Base-by-base conservation (phyloP, 2,888 invertebrate genomes). In the Agapostemon virescens region DNA sequence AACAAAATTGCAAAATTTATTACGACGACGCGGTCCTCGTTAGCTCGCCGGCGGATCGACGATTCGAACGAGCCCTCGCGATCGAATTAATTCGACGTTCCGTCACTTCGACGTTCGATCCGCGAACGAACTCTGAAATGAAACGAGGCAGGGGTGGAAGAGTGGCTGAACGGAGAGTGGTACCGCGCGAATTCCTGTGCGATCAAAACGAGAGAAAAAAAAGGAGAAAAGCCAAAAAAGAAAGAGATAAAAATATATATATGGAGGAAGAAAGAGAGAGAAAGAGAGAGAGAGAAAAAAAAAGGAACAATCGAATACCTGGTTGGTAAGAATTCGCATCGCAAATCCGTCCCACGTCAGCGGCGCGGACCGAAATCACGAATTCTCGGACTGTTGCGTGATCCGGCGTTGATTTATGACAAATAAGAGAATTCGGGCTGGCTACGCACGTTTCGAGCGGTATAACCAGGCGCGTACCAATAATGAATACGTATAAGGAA, bases 401-500 rank as follows among this genome's bases (percentile, higher is more conserved):
- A 87, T 85, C 85, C 82, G 86, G 78, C 87, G 86, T 89, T 90
- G 90, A 90, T 90, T 89, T 90, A 90, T 90, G 89, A 90, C 90
- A 90, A 90, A 90, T 89, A 90, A 90, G 89, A 90, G 85, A 88
- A 88, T 87, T 87, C 88, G 87, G 86, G 83, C 85, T 84, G 84
- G 87, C 84, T 83, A 86, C 85, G 86, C 85, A 89, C 87, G 88
- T 87, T 88, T 89, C 89, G 86, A 89, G 87, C 88, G 89, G 86
- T 86, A 88, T 84, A 89, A 88, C 89, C 88, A 87, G 86, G 86
- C 89, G 89, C 89, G 90, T 89, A 88, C 87, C 88, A 89, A 91
- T 90, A 90, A 91, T 90, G 91, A 90, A 91, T 91, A 90, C 90
- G 89, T 90, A 90, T 90, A 90, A 90, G 90, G 90, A 83, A 81